Evolutionary conservation across 2,113 vertebrate species (phyloP).

Genomic region (Python bivittatus): DNA sequence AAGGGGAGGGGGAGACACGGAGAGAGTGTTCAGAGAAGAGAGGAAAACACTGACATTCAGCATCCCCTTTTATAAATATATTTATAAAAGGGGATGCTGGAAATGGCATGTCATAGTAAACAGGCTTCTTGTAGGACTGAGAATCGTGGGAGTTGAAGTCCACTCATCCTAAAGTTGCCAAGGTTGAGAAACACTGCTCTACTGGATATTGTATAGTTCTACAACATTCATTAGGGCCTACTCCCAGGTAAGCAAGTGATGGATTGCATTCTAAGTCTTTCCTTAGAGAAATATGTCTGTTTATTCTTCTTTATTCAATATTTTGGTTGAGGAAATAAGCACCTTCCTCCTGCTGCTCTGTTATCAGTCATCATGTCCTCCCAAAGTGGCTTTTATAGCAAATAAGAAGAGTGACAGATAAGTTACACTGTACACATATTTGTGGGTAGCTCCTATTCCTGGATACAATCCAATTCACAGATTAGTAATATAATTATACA

Average conservation of each 20-base stretch:
- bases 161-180: no score
- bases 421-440: neutral
- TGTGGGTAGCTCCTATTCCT: neutral
- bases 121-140: neutral
- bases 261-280: neutral
- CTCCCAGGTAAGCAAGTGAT: no score
- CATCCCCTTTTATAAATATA: neutral
- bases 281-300: neutral
- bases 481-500: neutral
- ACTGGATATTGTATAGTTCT: neutral
- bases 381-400: neutral
- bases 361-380: neutral
- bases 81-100: no score
- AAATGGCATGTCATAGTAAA: neutral
- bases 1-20: conserved; percentile 19
- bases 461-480: neutral
- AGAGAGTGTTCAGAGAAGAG: conserved; percentile 37
- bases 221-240: neutral
- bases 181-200: no score
- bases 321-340: neutral
- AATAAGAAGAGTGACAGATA: neutral
- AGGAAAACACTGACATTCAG: neutral
- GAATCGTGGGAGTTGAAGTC: no score
- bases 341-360: neutral
- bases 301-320: neutral